Evolutionary conservation across 2,113 vertebrate genomes (phyloP).

Genomic region (Misgurnus anguillicaudatus): DNA sequence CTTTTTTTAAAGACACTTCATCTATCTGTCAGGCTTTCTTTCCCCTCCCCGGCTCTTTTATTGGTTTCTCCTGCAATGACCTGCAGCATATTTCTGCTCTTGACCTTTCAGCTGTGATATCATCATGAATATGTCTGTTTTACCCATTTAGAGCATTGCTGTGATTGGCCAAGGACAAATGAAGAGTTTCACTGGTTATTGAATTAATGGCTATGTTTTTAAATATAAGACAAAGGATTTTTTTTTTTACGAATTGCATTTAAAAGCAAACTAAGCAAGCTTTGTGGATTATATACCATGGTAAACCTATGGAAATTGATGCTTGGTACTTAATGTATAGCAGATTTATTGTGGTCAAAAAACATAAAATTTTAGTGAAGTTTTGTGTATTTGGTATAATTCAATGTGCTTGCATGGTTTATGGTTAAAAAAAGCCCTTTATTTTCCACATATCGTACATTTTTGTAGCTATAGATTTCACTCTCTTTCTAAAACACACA

Average conservation of each 20-base stretch:
- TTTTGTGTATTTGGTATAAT: too few species aligned
- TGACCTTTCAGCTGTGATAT: conserved; percentile 12
- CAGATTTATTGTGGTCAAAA: background rate
- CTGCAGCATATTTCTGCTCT: conserved; percentile 20
- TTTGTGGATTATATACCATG: conserved; percentile 4
- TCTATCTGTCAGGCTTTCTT: conserved; percentile 10
- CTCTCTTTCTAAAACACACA: too few species aligned
- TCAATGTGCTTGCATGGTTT: too few species aligned
- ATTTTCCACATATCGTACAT: too few species aligned
- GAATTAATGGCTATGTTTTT: background rate
- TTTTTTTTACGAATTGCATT: conserved; percentile 18
- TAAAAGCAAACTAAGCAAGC: conserved; percentile 9
- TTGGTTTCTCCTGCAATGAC: conserved; percentile 1
- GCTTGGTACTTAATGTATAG: background rate
- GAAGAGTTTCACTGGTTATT: background rate
- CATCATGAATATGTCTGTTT: background rate
- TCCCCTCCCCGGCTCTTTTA: background rate
- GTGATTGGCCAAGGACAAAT: background rate
- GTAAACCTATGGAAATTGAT: conserved; percentile 19
- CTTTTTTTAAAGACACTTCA: background rate
- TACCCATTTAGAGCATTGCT: conserved; percentile 7
- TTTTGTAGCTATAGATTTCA: too few species aligned
- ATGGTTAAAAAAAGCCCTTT: too few species aligned
- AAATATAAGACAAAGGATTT: background rate
- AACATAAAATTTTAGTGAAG: too few species aligned